Conservation (phyloP, 2,888 invertebrate species). For the Dryococelus australis region DNA sequence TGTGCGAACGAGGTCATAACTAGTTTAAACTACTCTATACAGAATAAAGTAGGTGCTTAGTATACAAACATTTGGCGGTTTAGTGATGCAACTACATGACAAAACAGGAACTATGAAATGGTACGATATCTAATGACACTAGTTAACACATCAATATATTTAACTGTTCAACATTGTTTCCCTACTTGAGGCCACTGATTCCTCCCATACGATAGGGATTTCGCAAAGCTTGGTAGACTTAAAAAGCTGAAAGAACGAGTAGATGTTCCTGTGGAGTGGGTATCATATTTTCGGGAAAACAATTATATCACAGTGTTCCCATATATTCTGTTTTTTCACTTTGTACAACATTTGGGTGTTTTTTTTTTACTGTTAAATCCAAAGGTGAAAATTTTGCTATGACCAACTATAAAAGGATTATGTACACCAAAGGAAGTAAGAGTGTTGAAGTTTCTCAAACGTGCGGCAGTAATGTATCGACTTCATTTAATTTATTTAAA, state of each 20-base stretch:
- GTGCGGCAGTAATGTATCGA: not conserved
- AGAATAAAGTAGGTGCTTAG: not conserved
- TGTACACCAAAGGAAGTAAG: not conserved
- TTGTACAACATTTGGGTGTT: not conserved
- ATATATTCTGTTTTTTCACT: not conserved
- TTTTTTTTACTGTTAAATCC: not conserved
- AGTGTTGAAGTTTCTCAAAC: not conserved
- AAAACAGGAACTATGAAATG: not conserved
- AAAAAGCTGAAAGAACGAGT: too few relatives aligned
- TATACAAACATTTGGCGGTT: not conserved
- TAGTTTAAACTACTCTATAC: slow-evolving; percentile 12
- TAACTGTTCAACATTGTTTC: not conserved
- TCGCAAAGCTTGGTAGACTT: not conserved
- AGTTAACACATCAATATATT: not conserved
- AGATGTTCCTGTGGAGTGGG: too few relatives aligned
- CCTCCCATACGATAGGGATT: not conserved
- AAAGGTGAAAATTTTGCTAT: not conserved
- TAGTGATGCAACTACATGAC: not conserved
- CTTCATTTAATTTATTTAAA: not conserved
- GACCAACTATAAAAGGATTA: not conserved
- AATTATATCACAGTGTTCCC: not conserved
- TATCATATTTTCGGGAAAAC: too few relatives aligned
- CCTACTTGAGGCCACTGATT: not conserved
- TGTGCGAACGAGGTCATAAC: not conserved
- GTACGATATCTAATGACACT: not conserved